Conservation (phyloP, 2,113 vertebrate species). For the Alethe castanea region DNA sequence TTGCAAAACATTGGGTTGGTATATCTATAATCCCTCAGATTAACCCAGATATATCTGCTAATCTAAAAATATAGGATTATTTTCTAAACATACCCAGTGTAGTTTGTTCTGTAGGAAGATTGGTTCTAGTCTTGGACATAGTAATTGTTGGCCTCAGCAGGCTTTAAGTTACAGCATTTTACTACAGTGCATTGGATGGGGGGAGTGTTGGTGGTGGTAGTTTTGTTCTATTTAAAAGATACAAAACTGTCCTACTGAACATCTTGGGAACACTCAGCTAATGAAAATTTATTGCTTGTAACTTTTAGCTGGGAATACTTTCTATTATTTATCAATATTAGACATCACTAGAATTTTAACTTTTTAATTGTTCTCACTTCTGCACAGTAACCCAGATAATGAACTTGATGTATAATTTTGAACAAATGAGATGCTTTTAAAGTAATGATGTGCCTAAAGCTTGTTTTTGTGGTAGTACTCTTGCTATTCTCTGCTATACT, state of each 20-base stretch:
- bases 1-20: conserved; percentile 45
- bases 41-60: not conserved
- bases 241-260: not conserved
- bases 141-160: not conserved
- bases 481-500: not conserved
- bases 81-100: not conserved
- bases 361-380: not conserved
- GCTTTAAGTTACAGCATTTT: not conserved
- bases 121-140: not conserved
- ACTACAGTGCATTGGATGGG: not conserved
- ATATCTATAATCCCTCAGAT: conserved; percentile 12
- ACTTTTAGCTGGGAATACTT: not conserved
- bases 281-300: not conserved
- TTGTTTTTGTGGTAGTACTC: not conserved
- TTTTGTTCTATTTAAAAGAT: not conserved
- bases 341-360: not conserved
- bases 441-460: not conserved
- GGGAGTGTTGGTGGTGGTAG: not conserved
- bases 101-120: not conserved
- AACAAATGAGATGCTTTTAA: not conserved
- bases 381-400: not conserved
- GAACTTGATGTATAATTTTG: not conserved
- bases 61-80: not conserved
- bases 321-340: not conserved
- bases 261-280: not conserved